Evolutionary conservation across 2,797 vertebrate species (phyloP).

Genomic region (Betta splendens): DNA sequence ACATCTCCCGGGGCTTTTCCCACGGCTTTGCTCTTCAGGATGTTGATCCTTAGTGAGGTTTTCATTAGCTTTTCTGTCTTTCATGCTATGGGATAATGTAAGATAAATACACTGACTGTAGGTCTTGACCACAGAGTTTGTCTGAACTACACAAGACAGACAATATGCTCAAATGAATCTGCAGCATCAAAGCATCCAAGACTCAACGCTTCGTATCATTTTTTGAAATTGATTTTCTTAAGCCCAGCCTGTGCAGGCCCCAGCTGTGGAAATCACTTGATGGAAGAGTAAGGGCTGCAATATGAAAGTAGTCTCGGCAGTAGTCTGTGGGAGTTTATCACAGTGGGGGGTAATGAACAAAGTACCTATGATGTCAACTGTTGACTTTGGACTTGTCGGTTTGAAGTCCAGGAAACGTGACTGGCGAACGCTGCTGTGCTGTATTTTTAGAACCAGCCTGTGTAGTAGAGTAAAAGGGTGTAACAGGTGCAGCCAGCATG

Average conservation of each 20-base stretch:
- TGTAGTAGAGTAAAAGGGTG: conserved; percentile 12
- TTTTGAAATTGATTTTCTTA: conserved; percentile 19
- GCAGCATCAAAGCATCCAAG: conserved; percentile 1
- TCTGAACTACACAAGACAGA: conserved; percentile 12
- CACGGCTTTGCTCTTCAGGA: conserved; percentile 1
- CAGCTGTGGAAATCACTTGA: conserved; percentile 15
- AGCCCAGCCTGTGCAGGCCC: conserved; percentile 5
- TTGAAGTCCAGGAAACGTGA: conserved; percentile 52
- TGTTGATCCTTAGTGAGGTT: conserved; percentile 4
- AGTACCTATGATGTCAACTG: conserved; percentile 43
- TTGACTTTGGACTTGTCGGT: conserved; percentile 45
- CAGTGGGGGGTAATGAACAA: conserved; percentile 25
- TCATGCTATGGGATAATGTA: conserved; percentile 4
- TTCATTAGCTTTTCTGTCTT: conserved; percentile 12
- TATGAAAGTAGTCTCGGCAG: conserved; percentile 41
- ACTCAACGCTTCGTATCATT: conserved; percentile 19
- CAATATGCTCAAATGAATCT: conserved; percentile 13
- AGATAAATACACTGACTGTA: neutral
- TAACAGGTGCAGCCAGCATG: conserved; percentile 33
- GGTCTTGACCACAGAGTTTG: neutral
- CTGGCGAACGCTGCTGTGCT: conserved; percentile 26
- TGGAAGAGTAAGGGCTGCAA: conserved; percentile 28
- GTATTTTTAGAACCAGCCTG: conserved; percentile 51
- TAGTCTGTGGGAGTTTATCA: conserved; percentile 33
- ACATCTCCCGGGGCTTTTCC: conserved; percentile 1